These are phyloP conservation scores for Hymenochirus boettgeri DNA, from an alignment of 2,113 vertebrate genomes.

Conservation along the genomic window DNA sequence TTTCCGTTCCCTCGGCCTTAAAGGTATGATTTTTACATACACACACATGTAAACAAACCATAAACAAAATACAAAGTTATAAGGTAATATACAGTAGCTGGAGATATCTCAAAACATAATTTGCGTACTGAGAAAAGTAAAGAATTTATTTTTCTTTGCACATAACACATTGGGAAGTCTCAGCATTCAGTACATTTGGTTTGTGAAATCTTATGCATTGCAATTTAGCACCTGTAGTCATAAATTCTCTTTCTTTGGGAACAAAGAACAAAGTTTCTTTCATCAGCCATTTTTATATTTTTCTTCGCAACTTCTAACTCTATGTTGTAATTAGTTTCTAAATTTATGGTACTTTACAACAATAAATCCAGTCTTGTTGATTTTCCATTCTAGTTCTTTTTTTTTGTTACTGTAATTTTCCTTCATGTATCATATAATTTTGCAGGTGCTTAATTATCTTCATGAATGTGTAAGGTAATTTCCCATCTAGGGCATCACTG, in stretches of 20 bases:
- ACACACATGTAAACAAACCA: too few relatives aligned
- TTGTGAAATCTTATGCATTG: background rate
- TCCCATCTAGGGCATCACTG: constrained; percentile 1
- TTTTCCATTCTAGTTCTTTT: constrained; percentile 10
- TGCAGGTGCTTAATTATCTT: constrained; percentile 31
- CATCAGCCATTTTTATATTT: constrained; percentile 11
- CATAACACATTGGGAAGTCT: background rate
- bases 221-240: constrained; percentile 28
- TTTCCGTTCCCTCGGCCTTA: too few relatives aligned
- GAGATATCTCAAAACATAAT: too few relatives aligned
- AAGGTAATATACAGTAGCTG: too few relatives aligned
- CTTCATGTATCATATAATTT: constrained; percentile 18
- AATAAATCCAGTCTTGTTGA: constrained; percentile 27
- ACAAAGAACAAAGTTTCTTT: constrained; percentile 17
- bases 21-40: too few relatives aligned
- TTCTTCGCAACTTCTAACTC: constrained; percentile 5
- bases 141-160: background rate
- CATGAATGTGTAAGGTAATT: constrained; percentile 20
- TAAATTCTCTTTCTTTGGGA: background rate
- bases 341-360: constrained; percentile 22
- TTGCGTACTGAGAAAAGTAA: too few relatives aligned
- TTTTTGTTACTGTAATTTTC: background rate
- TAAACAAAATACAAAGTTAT: too few relatives aligned
- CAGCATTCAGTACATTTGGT: background rate
- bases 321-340: constrained; percentile 30